Base-by-base conservation (phyloP, 2,113 vertebrate genomes). In the Eublepharis macularius region DNA sequence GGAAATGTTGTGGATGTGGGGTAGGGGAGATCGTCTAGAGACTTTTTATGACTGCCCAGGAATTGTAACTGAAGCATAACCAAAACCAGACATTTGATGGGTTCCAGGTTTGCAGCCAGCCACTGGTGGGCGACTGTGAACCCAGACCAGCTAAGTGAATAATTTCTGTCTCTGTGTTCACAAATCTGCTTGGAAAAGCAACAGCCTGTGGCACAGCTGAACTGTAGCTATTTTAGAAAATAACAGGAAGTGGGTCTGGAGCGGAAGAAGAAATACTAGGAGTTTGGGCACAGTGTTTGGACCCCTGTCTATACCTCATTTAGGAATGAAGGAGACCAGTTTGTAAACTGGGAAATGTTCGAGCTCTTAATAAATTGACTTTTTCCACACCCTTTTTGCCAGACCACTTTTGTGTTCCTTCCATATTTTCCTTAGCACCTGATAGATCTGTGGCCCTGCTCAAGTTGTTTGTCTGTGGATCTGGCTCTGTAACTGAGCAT, bases 21-120 rank as follows among this genome's bases (percentile, higher is more conserved):
- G 43, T 24, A 36, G 34, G 74, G 29, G n/a, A 80, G 19, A 65
- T 45, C 29, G 70, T 70, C 45, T 69, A 12, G n/a, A 51, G 66
- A 11, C 32, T 75, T 36, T 17, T 57, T 7, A 75, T 45, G 39
- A 57, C 54, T 83, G 16, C 32, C 32, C 41, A 47, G n/a, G 49
- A 70, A 60, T 34, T 85, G 66, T 17, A 32, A 49, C 9, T 63
- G 41, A 63, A 36, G 21, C 68, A 36, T 47, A 72, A 70, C 29
- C 14, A 60, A 39, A 26, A 21, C 16, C 65, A 63, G 66, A 34
- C 76, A 41, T 80, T 65, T 80, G 54, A 75, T 75, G 41, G 32
- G 29, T 32, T 86, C 68, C 78, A 74, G 41, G n/a, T 80, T 86
- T 49, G 47, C 39, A 65, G 69, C 54, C 34, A 86, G 69, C 32